These are phyloP conservation scores for Nomada hirtipes DNA, from an alignment of 2,888 invertebrate genomes.

Conservation along the genomic window DNA sequence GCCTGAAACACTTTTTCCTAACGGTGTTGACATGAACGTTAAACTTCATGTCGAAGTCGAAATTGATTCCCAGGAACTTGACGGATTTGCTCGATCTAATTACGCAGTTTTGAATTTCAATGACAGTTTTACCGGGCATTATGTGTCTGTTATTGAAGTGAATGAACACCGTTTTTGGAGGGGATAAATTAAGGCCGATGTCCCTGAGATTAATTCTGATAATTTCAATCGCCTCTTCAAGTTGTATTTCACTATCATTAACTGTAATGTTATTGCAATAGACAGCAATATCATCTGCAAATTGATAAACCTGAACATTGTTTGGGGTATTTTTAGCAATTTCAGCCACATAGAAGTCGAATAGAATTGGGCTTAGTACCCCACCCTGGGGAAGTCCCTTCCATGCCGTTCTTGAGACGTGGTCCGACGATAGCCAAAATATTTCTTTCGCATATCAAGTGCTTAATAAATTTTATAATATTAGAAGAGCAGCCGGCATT, in stretches of 20 bases:
- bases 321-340: neutral
- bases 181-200: conserved; percentile 2
- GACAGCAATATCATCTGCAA: conserved; percentile 15
- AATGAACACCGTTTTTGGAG: conserved; percentile 9
- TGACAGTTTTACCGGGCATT: neutral
- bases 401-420: neutral
- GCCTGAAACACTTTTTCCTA: neutral
- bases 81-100: conserved; percentile 7
- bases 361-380: neutral
- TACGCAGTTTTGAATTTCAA: neutral
- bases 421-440: neutral
- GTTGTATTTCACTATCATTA: conserved; percentile 1
- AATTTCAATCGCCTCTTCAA: neutral
- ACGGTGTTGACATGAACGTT: neutral
- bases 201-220: neutral
- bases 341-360: neutral
- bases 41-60: neutral
- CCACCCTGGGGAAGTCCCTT: conserved; percentile 8
- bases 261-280: neutral
- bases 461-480: neutral
- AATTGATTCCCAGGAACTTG: neutral
- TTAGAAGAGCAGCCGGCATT: neutral
- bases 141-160: too few relatives aligned
- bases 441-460: neutral
- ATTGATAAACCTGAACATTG: neutral